These are phyloP conservation scores for Drepana arcuata DNA, from an alignment of 1,140 invertebrate genomes.

Conservation along the genomic window DNA sequence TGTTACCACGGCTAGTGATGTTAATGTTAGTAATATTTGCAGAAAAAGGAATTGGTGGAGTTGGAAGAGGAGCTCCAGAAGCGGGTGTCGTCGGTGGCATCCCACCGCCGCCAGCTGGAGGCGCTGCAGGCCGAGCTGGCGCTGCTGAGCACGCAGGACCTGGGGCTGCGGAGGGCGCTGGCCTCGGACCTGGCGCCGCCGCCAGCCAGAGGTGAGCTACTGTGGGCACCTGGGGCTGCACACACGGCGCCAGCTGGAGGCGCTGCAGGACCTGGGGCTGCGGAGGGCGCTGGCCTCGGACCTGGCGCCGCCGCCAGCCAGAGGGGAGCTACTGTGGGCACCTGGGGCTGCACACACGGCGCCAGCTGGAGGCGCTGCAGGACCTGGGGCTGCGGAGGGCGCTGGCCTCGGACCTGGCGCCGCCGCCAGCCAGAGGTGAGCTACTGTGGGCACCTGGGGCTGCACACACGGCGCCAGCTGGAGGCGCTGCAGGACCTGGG, in stretches of 20 bases:
- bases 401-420: neutral
- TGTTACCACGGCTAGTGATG: too few relatives aligned
- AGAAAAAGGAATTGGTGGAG: slow-evolving; percentile 75
- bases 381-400: neutral
- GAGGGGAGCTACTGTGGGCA: slow-evolving; percentile 7
- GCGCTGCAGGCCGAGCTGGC: slow-evolving; percentile 76
- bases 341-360: slow-evolving; percentile 10
- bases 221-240: neutral
- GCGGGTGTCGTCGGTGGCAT: slow-evolving; percentile 74
- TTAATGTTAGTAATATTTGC: slow-evolving; percentile 3
- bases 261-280: neutral
- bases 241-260: slow-evolving; percentile 13
- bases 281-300: neutral
- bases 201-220: slow-evolving; percentile 4
- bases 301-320: neutral
- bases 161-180: slow-evolving; percentile 57
- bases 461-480: neutral
- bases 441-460: neutral
- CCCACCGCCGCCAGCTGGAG: slow-evolving; percentile 75
- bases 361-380: too few relatives aligned
- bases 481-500: neutral
- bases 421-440: neutral
- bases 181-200: slow-evolving; percentile 14
- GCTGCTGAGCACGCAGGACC: slow-evolving; percentile 59
- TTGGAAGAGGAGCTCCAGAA: slow-evolving; percentile 76